Percentiles rank a stretch among this genome's conserved stretches.
phyloP scores from a whole-genome alignment of 2,888 invertebrate species.

The Xestobium rufovillosum region DNA sequence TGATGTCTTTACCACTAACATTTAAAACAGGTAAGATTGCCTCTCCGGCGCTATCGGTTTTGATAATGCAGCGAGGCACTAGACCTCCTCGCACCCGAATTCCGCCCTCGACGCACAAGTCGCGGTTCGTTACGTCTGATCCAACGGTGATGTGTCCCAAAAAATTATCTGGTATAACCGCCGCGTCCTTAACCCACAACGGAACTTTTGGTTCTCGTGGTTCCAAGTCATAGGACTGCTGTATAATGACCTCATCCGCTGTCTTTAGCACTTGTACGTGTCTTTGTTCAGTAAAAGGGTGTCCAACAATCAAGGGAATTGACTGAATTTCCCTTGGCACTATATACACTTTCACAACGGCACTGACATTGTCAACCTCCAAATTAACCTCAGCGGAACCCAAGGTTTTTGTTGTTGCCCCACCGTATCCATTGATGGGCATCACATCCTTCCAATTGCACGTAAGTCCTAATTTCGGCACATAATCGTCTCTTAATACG shows the following conservation, averaged over 20 bases:
- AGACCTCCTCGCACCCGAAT: background rate
- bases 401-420: background rate
- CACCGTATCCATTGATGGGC: background rate
- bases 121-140: background rate
- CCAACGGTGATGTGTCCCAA: background rate
- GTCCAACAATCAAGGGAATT: background rate
- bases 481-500: too few species aligned
- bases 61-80: too few species aligned
- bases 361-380: too few species aligned
- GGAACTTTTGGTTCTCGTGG: too few species aligned
- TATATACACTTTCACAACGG: background rate
- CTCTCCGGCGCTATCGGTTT: too few species aligned
- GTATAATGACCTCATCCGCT: background rate
- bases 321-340: background rate
- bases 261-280: background rate
- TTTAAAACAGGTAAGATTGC: too few species aligned
- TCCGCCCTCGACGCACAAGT: background rate
- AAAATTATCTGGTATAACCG: too few species aligned
- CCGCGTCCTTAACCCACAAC: background rate
- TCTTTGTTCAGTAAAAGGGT: too few species aligned
- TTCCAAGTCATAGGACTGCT: too few species aligned
- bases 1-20: too few species aligned
- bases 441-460: background rate
- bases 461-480: background rate
- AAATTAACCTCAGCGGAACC: background rate